Conservation (phyloP, 2,888 invertebrate genomes). For the Scaptomyza polygonia region DNA sequence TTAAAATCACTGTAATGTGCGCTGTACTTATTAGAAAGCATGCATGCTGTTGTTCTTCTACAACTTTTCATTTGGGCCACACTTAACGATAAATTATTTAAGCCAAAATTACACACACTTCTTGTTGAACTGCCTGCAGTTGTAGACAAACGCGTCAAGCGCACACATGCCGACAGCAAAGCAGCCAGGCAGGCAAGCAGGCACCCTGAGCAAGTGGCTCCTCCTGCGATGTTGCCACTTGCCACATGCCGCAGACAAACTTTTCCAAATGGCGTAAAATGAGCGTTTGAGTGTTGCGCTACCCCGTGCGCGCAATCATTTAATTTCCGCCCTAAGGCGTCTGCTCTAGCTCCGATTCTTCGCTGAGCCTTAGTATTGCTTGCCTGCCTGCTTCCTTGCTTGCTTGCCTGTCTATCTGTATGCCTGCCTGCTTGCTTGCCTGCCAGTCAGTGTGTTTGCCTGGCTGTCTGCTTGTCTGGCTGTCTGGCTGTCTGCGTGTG, state of each 20-base stretch:
- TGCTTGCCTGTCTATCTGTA: constrained; percentile 22
- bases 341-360: constrained; percentile 28
- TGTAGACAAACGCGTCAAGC: constrained; percentile 65
- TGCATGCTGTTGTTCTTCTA: constrained; percentile 4
- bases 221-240: constrained; percentile 31
- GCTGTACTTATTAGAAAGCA: constrained; percentile 22
- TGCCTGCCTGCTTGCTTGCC: constrained; percentile 20
- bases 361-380: constrained; percentile 15
- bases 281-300: constrained; percentile 78
- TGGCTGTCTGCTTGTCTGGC: constrained; percentile 28
- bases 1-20: constrained; percentile 5
- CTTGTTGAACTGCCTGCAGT: constrained; percentile 57
- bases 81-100: constrained; percentile 54
- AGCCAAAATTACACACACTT: constrained; percentile 60
- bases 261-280: constrained; percentile 78
- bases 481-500: constrained; percentile 55
- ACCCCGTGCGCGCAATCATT: constrained; percentile 79
- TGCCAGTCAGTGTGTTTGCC: constrained; percentile 26
- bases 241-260: constrained; percentile 70
- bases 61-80: constrained; percentile 38
- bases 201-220: constrained; percentile 35
- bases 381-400: constrained; percentile 4
- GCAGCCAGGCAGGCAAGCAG: neutral
- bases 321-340: constrained; percentile 76
- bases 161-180: constrained; percentile 30